These are phyloP conservation scores for Drosophila serrata DNA, from an alignment of 1,140 invertebrate species.

Conservation along the genomic window DNA sequence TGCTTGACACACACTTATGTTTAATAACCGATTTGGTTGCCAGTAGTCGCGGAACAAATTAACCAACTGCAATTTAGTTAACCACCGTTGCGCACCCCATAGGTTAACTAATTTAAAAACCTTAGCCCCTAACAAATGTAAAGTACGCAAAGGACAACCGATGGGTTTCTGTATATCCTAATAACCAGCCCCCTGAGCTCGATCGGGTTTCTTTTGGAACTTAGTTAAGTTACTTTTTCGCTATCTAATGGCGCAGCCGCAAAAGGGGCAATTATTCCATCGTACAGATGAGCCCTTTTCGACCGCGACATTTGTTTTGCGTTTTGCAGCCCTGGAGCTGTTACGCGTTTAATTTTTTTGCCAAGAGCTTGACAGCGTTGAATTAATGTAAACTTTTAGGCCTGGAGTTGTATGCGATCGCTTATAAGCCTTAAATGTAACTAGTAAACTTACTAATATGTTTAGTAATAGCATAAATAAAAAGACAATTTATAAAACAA, in stretches of 20 bases:
- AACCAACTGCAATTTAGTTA: conserved; percentile 67
- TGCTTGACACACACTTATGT: conserved; percentile 46
- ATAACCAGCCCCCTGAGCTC: conserved; percentile 5
- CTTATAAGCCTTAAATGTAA: conserved; percentile 69
- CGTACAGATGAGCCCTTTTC: conserved; percentile 40
- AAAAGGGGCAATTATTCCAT: conserved; percentile 7
- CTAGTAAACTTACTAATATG: conserved; percentile 79
- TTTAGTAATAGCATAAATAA: conserved; percentile 79
- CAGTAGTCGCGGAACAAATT: conserved; percentile 73
- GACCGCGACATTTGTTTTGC: conserved; percentile 46
- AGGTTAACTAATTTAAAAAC: conserved; percentile 69
- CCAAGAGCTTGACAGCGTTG: conserved; percentile 63
- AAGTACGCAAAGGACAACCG: conserved; percentile 55
- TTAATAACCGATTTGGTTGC: conserved; percentile 77
- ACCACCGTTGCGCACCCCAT: conserved; percentile 42
- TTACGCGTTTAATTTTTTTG: conserved; percentile 58
- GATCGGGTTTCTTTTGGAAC: conserved; percentile 43
- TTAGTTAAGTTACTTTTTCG: conserved; percentile 54
- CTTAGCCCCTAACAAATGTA: conserved; percentile 63
- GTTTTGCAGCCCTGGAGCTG: conserved; percentile 43
- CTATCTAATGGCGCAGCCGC: conserved; percentile 48
- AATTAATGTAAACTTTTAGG: conserved; percentile 43
- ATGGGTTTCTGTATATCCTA: conserved; percentile 39
- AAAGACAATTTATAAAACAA: conserved; percentile 52
- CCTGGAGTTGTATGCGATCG: conserved; percentile 48